A percentile compares a stretch with the other conserved stretches of the same genome.
Conservation (phyloP, 1,140 invertebrate genomes). For the Zaprionus capensis region DNA sequence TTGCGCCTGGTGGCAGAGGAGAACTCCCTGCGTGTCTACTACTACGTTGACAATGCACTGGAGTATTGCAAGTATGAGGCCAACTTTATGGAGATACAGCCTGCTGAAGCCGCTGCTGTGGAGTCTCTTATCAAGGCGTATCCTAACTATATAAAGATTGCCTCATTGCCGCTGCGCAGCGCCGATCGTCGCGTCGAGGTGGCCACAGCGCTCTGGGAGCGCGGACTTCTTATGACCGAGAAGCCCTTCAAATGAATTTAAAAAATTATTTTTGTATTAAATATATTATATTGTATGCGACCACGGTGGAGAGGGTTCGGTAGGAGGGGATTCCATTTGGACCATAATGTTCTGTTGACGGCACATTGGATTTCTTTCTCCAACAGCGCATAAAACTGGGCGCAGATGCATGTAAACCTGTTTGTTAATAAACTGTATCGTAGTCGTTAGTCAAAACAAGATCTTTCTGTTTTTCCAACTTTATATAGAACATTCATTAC, state of each 20-base stretch:
- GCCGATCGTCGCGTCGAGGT: conserved; percentile 87
- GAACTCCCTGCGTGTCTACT: conserved; percentile 89
- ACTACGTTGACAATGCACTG: conserved; percentile 92
- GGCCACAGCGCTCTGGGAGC: conserved; percentile 89
- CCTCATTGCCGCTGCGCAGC: conserved; percentile 88
- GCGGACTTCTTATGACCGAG: conserved; percentile 88
- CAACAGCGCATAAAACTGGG: background rate
- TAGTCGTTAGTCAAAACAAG: conserved; percentile 1
- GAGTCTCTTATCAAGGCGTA: conserved; percentile 90
- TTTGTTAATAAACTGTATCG: background rate
- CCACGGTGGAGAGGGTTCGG: too few relatives aligned
- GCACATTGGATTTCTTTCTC: background rate
- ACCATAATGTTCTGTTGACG: too few relatives aligned
- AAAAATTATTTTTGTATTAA: background rate
- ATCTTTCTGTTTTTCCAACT: background rate
- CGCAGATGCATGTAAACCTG: background rate
- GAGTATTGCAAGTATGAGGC: conserved; percentile 93
- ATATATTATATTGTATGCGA: background rate
- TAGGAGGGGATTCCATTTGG: too few relatives aligned
- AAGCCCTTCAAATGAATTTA: conserved; percentile 83
- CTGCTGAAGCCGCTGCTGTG: conserved; percentile 88
- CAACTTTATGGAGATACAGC: conserved; percentile 90
- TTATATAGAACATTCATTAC: background rate
- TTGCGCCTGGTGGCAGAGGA: conserved; percentile 89
- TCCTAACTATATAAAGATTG: conserved; percentile 90